These are phyloP conservation scores for Pristionchus japonicus DNA, from an alignment of 2,888 invertebrate species.

Conservation along the genomic window DNA sequence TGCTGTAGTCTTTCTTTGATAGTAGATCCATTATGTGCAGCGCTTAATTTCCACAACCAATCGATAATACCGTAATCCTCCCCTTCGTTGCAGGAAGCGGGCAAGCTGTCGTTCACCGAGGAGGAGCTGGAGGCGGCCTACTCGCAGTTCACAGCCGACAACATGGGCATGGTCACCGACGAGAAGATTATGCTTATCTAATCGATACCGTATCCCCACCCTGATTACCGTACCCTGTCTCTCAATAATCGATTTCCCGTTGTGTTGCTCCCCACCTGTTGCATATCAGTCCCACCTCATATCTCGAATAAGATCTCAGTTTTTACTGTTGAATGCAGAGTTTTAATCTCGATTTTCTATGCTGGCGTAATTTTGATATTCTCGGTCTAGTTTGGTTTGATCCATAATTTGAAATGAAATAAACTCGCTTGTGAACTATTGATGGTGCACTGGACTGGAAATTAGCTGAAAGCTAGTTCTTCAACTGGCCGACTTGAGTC, in stretches of 20 bases:
- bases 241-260: not conserved
- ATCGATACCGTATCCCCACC: constrained; percentile 37
- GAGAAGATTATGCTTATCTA: constrained; percentile 65
- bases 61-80: not conserved
- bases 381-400: not conserved
- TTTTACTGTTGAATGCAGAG: not conserved
- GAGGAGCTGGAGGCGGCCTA: constrained; percentile 68
- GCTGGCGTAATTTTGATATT: not conserved
- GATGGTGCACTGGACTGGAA: too few relatives aligned
- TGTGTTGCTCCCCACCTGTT: too few relatives aligned
- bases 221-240: not conserved
- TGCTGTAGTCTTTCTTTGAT: too few relatives aligned
- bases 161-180: constrained; percentile 68
- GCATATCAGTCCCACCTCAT: not conserved
- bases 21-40: too few relatives aligned
- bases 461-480: too few relatives aligned
- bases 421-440: not conserved
- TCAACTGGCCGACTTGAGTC: too few relatives aligned
- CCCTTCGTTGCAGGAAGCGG: constrained; percentile 59
- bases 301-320: constrained; percentile 32
- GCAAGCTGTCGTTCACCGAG: constrained; percentile 60
- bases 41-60: too few relatives aligned
- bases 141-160: constrained; percentile 68
- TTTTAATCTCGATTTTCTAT: not conserved
- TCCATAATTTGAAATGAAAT: not conserved